Conservation (phyloP, 2,797 vertebrate genomes). For the Myripristis jacobus region DNA sequence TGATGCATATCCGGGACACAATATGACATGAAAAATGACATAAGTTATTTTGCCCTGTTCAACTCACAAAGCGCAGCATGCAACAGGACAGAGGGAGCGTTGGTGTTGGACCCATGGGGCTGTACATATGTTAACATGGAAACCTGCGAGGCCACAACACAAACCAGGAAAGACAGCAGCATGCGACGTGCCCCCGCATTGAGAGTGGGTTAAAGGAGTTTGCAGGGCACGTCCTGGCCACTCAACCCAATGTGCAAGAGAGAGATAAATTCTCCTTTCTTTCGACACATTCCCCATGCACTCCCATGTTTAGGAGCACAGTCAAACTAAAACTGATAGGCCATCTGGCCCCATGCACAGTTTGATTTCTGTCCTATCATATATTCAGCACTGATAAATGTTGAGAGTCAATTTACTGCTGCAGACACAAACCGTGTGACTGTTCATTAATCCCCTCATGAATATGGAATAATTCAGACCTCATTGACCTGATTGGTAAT, state of each 20-base stretch:
- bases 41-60: conserved; percentile 30
- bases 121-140: conserved; percentile 56
- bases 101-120: conserved; percentile 19
- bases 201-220: conserved; percentile 48
- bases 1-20: conserved; percentile 50
- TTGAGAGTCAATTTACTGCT: conserved; percentile 75
- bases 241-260: conserved; percentile 33
- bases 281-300: conserved; percentile 19
- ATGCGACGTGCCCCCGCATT: conserved; percentile 30
- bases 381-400: conserved; percentile 75
- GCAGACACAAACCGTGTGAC: conserved; percentile 61
- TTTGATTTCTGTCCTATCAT: conserved; percentile 68
- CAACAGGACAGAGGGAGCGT: conserved; percentile 16
- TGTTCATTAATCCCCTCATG: conserved; percentile 77
- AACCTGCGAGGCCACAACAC: conserved; percentile 40
- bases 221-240: conserved; percentile 23
- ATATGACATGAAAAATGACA: conserved; percentile 54
- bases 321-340: conserved; percentile 39
- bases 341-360: conserved; percentile 33
- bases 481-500: conserved; percentile 68
- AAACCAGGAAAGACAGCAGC: conserved; percentile 22
- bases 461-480: conserved; percentile 76
- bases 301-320: conserved; percentile 57
- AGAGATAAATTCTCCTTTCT: conserved; percentile 25
- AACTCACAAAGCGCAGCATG: conserved; percentile 6